Evolutionary conservation across 2,797 vertebrate genomes (phyloP).

Genomic region (Muraenolepis orangiensis): DNA sequence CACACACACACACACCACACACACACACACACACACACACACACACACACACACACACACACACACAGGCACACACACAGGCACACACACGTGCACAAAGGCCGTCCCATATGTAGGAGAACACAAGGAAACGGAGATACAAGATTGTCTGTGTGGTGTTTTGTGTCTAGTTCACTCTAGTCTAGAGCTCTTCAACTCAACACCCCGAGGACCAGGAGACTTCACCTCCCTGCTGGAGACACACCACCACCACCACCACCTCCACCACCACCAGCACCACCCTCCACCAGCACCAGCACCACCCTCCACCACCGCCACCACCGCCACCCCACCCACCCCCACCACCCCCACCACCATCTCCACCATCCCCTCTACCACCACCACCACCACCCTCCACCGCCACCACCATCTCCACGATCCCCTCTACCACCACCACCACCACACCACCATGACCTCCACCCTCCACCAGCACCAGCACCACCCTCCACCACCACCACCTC

Average conservation of each 20-base stretch:
- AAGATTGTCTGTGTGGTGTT: slow-evolving; percentile 30
- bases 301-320: too few species aligned
- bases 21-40: too few species aligned
- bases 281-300: background rate
- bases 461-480: too few species aligned
- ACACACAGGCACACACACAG: background rate
- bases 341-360: too few species aligned
- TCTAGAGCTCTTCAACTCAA: slow-evolving; percentile 44
- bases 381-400: too few species aligned
- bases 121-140: slow-evolving; percentile 19
- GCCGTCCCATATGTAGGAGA: background rate
- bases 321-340: background rate
- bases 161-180: slow-evolving; percentile 44
- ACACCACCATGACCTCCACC: background rate
- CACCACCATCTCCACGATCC: too few species aligned
- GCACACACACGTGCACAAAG: background rate
- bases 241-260: background rate
- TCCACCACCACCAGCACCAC: too few species aligned
- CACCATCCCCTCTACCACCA: too few species aligned
- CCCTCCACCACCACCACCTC: too few species aligned
- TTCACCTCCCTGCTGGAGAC: slow-evolving; percentile 30
- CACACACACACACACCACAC: too few species aligned
- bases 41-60: background rate
- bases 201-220: slow-evolving; percentile 33
- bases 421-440: too few species aligned